Conservation (phyloP, 1,140 invertebrate genomes). For the Reticulitermes speratus region DNA sequence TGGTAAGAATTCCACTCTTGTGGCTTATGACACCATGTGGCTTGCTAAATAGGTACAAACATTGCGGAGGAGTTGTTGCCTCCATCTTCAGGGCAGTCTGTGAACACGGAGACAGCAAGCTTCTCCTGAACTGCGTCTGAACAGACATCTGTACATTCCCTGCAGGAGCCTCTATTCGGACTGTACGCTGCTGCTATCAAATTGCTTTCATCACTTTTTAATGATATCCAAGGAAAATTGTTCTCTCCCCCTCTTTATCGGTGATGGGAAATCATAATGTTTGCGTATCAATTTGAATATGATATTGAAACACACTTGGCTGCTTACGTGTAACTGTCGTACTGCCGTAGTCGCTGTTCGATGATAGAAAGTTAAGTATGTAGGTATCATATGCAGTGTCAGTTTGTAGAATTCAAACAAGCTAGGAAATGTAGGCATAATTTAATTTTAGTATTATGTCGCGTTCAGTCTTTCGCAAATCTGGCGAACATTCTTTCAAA, state of each 20-base stretch:
- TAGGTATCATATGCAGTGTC: neutral
- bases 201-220: constrained; percentile 1
- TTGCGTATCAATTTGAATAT: neutral
- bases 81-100: too few species aligned
- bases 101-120: too few species aligned
- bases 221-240: neutral
- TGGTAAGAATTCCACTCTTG: too few species aligned
- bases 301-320: neutral
- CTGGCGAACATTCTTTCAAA: too few species aligned
- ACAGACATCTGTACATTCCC: neutral
- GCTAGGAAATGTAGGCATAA: too few species aligned
- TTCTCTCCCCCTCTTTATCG: neutral
- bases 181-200: neutral
- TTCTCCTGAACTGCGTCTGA: neutral
- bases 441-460: too few species aligned
- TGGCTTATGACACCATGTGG: too few species aligned
- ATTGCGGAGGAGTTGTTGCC: too few species aligned
- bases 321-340: neutral
- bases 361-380: neutral
- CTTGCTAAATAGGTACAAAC: too few species aligned
- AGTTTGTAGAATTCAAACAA: neutral
- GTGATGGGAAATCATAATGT: neutral
- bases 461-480: too few species aligned
- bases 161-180: neutral
- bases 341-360: neutral